Conservation (phyloP, 2,888 invertebrate species). For the Monopis laevigella region DNA sequence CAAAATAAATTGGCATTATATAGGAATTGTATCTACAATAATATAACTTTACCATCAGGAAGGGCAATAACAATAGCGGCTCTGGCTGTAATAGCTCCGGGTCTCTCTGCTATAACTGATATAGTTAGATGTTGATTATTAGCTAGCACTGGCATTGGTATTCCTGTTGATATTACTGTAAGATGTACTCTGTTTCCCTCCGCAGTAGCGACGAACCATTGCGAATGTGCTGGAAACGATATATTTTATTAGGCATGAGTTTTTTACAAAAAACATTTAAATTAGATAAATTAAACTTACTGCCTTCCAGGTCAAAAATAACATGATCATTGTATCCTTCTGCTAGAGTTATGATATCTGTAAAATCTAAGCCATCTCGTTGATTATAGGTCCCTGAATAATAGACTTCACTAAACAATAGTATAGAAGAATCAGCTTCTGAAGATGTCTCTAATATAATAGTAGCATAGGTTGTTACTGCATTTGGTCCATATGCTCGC, state of each 20-base stretch:
- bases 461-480: constrained; percentile 22
- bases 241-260: too few relatives aligned
- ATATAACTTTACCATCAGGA: constrained; percentile 20
- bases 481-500: background rate
- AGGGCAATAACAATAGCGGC: constrained; percentile 24
- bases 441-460: constrained; percentile 21
- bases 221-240: constrained; percentile 4
- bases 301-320: constrained; percentile 26
- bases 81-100: constrained; percentile 18
- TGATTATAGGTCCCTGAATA: constrained; percentile 26
- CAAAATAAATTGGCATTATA: background rate
- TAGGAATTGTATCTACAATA: too few relatives aligned
- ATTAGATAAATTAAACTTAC: constrained; percentile 22
- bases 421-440: constrained; percentile 7
- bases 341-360: constrained; percentile 21
- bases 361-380: constrained; percentile 21
- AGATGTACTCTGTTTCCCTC: constrained; percentile 7
- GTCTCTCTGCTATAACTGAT: constrained; percentile 21
- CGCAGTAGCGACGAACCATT: background rate
- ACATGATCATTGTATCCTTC: constrained; percentile 25
- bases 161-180: constrained; percentile 6
- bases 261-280: background rate
- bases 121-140: constrained; percentile 26
- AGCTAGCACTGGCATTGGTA: constrained; percentile 23
- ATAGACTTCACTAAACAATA: constrained; percentile 21